Conservation (phyloP, 1,140 invertebrate genomes). For the Microplitis mediator region DNA sequence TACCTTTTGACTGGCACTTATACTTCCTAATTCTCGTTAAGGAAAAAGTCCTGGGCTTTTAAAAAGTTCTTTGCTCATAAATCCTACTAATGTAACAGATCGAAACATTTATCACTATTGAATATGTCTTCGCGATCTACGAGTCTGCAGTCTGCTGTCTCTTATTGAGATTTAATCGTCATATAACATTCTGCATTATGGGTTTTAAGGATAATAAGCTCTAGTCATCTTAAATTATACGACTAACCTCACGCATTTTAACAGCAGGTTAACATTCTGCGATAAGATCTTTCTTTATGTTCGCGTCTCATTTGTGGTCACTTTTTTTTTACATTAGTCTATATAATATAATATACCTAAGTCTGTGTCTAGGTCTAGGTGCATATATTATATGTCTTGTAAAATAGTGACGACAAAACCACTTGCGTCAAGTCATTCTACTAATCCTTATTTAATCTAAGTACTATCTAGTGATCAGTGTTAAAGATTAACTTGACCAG, state of each 20-base stretch:
- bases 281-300: slow-evolving; percentile 20
- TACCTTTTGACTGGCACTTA: too few relatives aligned
- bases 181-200: too few relatives aligned
- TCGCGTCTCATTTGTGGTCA: background rate
- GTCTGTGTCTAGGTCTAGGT: too few relatives aligned
- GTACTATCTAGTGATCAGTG: slow-evolving; percentile 36
- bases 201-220: too few relatives aligned
- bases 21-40: too few relatives aligned
- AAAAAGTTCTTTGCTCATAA: background rate
- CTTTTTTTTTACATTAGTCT: background rate
- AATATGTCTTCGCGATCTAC: background rate
- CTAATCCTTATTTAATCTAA: slow-evolving; percentile 50
- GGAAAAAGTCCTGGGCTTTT: background rate
- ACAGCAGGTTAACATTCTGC: slow-evolving; percentile 30
- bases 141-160: background rate
- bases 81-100: background rate
- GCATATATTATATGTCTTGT: background rate
- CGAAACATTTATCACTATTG: too few relatives aligned
- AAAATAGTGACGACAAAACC: background rate
- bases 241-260: slow-evolving; percentile 21
- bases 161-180: slow-evolving; percentile 33
- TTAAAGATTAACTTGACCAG: slow-evolving; percentile 44
- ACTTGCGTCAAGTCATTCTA: slow-evolving; percentile 40
- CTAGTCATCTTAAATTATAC: too few relatives aligned
- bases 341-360: background rate